Evolutionary conservation across 2,113 vertebrate genomes (phyloP).

Genomic region (Suncus etruscus): DNA sequence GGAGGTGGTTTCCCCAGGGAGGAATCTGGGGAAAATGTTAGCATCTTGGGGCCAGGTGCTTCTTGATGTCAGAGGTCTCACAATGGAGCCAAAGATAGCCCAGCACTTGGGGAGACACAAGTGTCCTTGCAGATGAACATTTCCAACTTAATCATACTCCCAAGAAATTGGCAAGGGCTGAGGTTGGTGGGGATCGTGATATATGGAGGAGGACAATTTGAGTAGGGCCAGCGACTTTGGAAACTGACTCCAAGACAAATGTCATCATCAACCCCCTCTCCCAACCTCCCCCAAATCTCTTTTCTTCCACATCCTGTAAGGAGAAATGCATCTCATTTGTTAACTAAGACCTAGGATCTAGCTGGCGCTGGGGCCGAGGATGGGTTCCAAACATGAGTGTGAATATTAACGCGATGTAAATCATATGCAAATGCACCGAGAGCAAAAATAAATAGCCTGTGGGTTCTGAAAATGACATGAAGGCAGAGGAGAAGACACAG

Average conservation of each 20-base stretch:
- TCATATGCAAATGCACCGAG: conserved; percentile 52
- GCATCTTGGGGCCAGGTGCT: conserved; percentile 1
- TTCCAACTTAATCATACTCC: conserved; percentile 26
- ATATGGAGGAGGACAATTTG: conserved; percentile 11
- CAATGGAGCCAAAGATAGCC: background rate
- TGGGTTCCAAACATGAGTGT: conserved; percentile 52
- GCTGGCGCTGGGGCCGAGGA: conserved; percentile 45
- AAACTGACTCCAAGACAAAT: conserved; percentile 59
- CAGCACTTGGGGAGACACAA: background rate
- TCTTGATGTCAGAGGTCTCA: conserved; percentile 21
- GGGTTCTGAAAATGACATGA: conserved; percentile 65
- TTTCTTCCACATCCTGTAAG: conserved; percentile 35
- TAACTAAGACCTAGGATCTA: conserved; percentile 58
- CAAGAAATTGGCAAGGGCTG: background rate
- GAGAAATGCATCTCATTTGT: conserved; percentile 38
- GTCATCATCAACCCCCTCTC: background rate
- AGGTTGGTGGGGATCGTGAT: background rate
- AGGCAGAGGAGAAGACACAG: conserved; percentile 45
- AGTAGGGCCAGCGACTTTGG: conserved; percentile 43
- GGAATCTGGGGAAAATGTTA: background rate
- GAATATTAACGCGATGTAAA: conserved; percentile 76
- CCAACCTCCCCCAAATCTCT: background rate
- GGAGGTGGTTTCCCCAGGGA: background rate
- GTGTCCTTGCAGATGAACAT: conserved; percentile 23
- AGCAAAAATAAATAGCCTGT: conserved; percentile 73